Evolutionary conservation across 1,140 invertebrate species (phyloP).

Genomic region (Dinothrombium tinctorium): DNA sequence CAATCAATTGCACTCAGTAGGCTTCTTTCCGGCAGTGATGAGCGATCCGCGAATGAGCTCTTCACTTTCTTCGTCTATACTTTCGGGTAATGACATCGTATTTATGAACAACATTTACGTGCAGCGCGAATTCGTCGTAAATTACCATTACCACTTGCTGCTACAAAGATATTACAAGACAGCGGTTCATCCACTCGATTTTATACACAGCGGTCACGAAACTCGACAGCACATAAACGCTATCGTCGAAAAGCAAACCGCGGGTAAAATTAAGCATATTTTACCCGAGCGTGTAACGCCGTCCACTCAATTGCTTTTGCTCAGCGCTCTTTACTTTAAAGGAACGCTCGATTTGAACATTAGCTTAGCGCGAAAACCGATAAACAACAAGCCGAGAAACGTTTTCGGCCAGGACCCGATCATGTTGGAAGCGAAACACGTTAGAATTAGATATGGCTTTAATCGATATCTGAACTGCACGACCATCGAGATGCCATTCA

Average conservation of each 20-base stretch:
- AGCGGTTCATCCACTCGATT: constrained; percentile 16
- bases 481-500: constrained; percentile 17
- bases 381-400: not conserved
- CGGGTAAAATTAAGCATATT: constrained; percentile 21
- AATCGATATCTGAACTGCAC: constrained; percentile 16
- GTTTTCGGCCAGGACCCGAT: not conserved
- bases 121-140: constrained; percentile 16
- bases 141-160: constrained; percentile 16
- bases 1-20: not conserved
- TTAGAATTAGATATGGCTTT: constrained; percentile 12
- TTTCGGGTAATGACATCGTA: constrained; percentile 12
- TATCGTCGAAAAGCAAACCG: constrained; percentile 20
- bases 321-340: constrained; percentile 15
- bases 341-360: constrained; percentile 15
- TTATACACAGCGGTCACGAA: constrained; percentile 15
- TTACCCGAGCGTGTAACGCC: constrained; percentile 14
- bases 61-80: not conserved
- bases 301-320: constrained; percentile 12
- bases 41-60: not conserved
- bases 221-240: constrained; percentile 20
- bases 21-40: not conserved
- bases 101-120: constrained; percentile 16
- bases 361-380: not conserved
- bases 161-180: constrained; percentile 17
- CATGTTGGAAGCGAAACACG: constrained; percentile 1